Evolutionary conservation across 2,888 invertebrate genomes (phyloP), one percentile per base, ranked within the genome.

Genomic region (Theodoxus fluviatilis): DNA sequence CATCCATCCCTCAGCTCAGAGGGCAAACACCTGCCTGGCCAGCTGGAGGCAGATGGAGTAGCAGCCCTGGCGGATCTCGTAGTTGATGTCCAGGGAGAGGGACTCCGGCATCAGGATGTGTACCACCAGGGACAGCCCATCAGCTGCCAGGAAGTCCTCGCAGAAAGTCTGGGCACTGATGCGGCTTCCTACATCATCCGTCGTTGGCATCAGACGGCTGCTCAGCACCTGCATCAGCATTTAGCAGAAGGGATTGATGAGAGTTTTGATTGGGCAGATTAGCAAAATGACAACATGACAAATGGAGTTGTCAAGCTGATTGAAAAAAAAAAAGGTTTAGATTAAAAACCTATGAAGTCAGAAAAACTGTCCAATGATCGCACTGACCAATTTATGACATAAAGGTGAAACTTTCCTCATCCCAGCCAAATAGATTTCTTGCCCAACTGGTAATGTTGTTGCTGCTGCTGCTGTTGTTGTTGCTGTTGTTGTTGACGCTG

Each of bases 151-250:
- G 78, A 89, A 88, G 72, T 87, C 87, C 61, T 86, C 86, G 74
- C 87, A 86, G 78, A 88, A 88, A 40, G 74, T 74, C 63, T 80
- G 77, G 33, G 86, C 83, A 75, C 83, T 83, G 31, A 81, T 80
- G 64, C 82, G 74, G 9, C 80, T 80, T 12, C 81, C 82, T 28
- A 81, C 78, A 69, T 87, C 87, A 66, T 81, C 81, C 22, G 78
- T 74, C 2, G 85, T 85, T 2, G 88, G 87, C 86, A 88, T 86
- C 71, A 89, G 78, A 74, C 86, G 85, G 69, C 87, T 84, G 77
- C 88, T 88, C 59, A 88, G 77, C 18, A 87, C 88, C 88, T 88
- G 77, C 0, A 79, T n/a, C n/a, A n/a, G n/a, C n/a, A n/a, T n/a
- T n/a, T n/a, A n/a, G n/a, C n/a, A n/a, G n/a, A n/a, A 43, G 9